Evolutionary conservation across 2,797 vertebrate genomes (phyloP), one percentile per base, ranked within the genome.

Genomic region (Molossus molossus): DNA sequence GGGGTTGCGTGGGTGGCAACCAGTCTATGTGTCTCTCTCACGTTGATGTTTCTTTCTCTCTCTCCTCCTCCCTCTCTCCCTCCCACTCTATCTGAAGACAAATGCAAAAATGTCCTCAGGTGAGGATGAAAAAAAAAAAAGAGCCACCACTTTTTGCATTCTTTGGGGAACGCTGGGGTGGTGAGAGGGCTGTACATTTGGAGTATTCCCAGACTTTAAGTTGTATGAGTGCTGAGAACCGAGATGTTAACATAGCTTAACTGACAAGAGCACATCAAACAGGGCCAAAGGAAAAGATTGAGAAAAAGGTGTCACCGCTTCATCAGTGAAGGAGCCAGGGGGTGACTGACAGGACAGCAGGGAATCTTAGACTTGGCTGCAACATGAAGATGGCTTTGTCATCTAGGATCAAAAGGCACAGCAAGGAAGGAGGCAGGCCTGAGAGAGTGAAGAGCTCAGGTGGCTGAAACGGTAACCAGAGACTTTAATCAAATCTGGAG

Each of bases 401-500:
- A 6, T 57, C 20, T n/a, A 62, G 45, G 79, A 64, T 29, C 73
- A 33, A 94, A 29, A 86, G 53, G 62, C 45, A 67, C 25, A 77
- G 20, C 23, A 76, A 73, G 1, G 50, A 79, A 90, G 55, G 50
- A 45, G 69, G 2, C 18, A 90, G 55, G 9, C 27, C n/a, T 21
- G 27, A 82, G 75, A 87, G 20, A 84, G n/a, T 13, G 55, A 37
- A 76, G 33, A 29, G 60, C 25, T 94, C 58, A 62, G 15, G 48
- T 75, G 23, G 11, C n/a, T 83, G 57, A 67, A 53, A 72, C 77
- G 8, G 27, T 48, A 57, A 37, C 53, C 18, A 18, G 29, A 4
- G 40, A 86, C 69, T 90, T 82, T 64, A 67, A 77, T 60, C 20
- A 92, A 73, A 77, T n/a, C 18, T 37, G 67, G 60, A 75, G 45